Evolutionary conservation across 1,140 invertebrate genomes (phyloP).

Genomic region (Idris sp.): DNA sequence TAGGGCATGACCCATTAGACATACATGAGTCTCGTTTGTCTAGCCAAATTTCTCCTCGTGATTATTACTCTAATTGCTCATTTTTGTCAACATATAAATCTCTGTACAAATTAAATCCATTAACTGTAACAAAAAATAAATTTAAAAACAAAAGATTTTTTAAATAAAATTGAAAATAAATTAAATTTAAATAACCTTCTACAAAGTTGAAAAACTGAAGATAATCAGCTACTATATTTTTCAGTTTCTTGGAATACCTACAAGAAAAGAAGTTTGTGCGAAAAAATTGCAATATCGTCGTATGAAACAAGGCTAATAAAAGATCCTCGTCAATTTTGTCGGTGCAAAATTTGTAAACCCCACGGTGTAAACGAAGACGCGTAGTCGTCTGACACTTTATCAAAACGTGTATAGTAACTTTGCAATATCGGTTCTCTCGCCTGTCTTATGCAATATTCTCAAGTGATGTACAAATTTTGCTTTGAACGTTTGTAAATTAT

Average conservation of each 20-base stretch:
- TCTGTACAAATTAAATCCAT: slow-evolving; percentile 1
- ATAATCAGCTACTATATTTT: too few species aligned
- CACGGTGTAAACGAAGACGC: slow-evolving; percentile 12
- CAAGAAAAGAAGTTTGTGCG: background rate
- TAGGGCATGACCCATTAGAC: slow-evolving; percentile 49
- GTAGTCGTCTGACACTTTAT: slow-evolving; percentile 36
- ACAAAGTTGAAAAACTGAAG: too few species aligned
- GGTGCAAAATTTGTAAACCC: slow-evolving; percentile 37
- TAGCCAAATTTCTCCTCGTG: slow-evolving; percentile 31
- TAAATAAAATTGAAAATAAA: too few species aligned
- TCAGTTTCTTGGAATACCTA: background rate
- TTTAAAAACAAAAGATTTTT: too few species aligned
- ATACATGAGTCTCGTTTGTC: slow-evolving; percentile 53
- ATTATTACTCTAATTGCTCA: slow-evolving; percentile 47
- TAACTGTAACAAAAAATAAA: background rate
- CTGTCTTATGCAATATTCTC: slow-evolving; percentile 27
- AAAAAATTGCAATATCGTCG: slow-evolving; percentile 37
- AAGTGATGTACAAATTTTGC: slow-evolving; percentile 21
- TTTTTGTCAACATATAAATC: slow-evolving; percentile 35
- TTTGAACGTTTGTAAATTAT: slow-evolving; percentile 42
- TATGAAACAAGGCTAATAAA: slow-evolving; percentile 34
- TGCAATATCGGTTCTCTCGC: slow-evolving; percentile 45
- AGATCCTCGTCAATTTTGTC: slow-evolving; percentile 45
- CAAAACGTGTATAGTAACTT: slow-evolving; percentile 18
- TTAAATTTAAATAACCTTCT: too few species aligned